Conservation (phyloP, 2,113 vertebrate species). For the Emydura subglobosa region DNA sequence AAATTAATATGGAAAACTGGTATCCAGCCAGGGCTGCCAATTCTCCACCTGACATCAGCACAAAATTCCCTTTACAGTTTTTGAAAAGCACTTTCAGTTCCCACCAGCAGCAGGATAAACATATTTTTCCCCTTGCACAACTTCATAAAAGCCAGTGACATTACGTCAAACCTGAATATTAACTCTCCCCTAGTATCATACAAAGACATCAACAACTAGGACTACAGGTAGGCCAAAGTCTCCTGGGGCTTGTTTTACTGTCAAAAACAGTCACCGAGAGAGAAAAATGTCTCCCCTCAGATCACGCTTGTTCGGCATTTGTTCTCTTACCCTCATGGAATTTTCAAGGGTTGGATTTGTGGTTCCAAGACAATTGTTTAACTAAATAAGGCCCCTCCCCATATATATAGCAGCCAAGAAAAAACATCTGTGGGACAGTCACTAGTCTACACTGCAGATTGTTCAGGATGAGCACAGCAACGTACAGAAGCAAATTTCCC, state of each 20-base stretch:
- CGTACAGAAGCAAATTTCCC: not conserved
- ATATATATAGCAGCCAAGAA: not conserved
- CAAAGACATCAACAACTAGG: not conserved
- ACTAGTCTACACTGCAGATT: not conserved
- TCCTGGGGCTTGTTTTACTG: not conserved
- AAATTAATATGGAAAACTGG: not conserved
- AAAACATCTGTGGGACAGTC: not conserved
- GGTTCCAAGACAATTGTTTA: conserved; percentile 9
- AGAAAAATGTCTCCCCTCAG: not conserved
- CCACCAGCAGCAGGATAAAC: not conserved
- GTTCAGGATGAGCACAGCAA: not conserved
- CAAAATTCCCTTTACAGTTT: not conserved
- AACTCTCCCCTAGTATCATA: accelerated
- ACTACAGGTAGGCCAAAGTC: not conserved
- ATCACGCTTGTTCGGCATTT: not conserved
- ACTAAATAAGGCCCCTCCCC: not conserved
- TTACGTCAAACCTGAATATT: accelerated
- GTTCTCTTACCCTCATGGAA: not conserved
- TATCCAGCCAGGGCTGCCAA: not conserved
- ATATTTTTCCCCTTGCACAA: accelerated
- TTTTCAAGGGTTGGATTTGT: not conserved
- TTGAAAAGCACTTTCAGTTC: not conserved
- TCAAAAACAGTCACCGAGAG: not conserved
- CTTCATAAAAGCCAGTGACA: accelerated
- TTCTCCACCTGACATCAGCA: not conserved